phyloP scores from a whole-genome alignment of 1,140 invertebrate species.

The Prorops nasuta region DNA sequence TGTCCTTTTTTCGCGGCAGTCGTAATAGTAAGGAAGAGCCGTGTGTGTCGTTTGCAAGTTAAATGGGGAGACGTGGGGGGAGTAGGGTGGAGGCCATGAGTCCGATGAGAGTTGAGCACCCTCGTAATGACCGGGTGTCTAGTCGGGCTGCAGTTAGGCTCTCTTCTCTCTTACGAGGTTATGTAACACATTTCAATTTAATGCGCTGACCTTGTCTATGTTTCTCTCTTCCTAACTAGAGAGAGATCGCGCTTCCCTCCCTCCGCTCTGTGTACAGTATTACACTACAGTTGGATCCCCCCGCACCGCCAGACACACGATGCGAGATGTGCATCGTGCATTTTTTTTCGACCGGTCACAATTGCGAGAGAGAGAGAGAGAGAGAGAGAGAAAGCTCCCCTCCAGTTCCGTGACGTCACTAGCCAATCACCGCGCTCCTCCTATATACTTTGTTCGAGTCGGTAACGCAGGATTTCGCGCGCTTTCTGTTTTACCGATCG shows the following conservation, averaged over 20 bases:
- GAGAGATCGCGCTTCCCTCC: neutral
- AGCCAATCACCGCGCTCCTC: too few species aligned
- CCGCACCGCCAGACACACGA: neutral
- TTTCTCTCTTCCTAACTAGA: slow-evolving; percentile 45
- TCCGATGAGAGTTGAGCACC: slow-evolving; percentile 34
- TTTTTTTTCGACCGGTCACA: neutral
- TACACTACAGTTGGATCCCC: too few species aligned
- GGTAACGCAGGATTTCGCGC: too few species aligned
- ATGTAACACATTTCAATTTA: slow-evolving; percentile 50
- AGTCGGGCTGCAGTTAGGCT: slow-evolving; percentile 39
- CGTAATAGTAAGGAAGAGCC: slow-evolving; percentile 4
- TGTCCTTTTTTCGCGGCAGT: slow-evolving; percentile 5
- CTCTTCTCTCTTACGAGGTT: slow-evolving; percentile 38
- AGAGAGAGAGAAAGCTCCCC: too few species aligned
- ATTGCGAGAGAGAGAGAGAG: neutral
- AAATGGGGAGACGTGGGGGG: neutral
- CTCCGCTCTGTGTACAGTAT: neutral
- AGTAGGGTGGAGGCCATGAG: neutral
- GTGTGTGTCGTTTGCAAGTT: slow-evolving; percentile 4
- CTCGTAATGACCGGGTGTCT: slow-evolving; percentile 46
- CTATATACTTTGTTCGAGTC: too few species aligned
- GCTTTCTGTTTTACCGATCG: too few species aligned
- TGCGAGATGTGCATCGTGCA: neutral
- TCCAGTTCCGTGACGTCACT: too few species aligned
- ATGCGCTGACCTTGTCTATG: slow-evolving; percentile 52